Conservation (phyloP, 2,113 vertebrate genomes). For the Anhinga anhinga region DNA sequence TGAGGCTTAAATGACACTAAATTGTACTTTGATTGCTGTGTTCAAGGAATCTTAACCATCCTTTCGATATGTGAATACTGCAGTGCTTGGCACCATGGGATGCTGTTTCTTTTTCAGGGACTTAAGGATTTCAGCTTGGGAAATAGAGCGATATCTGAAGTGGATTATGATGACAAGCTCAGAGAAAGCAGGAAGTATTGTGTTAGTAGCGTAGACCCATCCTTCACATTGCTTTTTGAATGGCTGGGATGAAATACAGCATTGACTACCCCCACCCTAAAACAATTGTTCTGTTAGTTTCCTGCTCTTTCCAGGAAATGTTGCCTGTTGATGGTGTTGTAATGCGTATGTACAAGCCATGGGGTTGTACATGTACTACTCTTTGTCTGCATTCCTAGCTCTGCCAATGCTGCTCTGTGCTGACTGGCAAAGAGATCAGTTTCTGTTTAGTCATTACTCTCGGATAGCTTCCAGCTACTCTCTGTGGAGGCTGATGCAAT, state of each 20-base stretch:
- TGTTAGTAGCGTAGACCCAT: neutral
- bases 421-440: neutral
- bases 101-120: neutral
- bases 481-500: conserved; percentile 29
- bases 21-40: neutral
- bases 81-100: neutral
- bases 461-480: neutral
- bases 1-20: neutral
- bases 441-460: conserved; percentile 41
- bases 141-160: neutral
- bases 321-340: neutral
- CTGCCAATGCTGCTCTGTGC: neutral
- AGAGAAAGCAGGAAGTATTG: neutral
- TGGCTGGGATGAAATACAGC: neutral
- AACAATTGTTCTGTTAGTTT: neutral
- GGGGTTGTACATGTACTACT: neutral
- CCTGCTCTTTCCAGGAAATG: neutral
- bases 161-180: neutral
- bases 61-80: neutral
- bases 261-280: neutral
- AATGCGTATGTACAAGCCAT: neutral
- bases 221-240: neutral
- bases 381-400: neutral
- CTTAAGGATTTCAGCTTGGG: neutral
- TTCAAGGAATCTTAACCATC: neutral